Evolutionary conservation across 1,140 invertebrate species (phyloP), one percentile per base, ranked within the genome.

Genomic region (Sitobion miscanthi): DNA sequence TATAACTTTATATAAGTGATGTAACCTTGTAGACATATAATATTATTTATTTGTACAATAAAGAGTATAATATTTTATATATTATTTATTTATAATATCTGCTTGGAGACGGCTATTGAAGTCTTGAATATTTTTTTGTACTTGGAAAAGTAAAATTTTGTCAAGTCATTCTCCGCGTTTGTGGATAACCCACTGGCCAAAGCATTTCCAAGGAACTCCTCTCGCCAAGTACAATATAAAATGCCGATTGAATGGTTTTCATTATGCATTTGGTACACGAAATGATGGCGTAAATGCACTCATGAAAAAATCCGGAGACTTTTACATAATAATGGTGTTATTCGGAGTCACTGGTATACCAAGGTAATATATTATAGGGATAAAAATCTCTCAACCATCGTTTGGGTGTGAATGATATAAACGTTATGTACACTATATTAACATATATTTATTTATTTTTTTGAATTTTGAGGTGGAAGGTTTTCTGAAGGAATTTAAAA

Each of bases 11-110:
- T 42, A 9, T 42, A 25, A 83, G 6, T 38, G 21, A 83, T 42
- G 7, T 5, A 77, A 77, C 17, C 9, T 9, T 85, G 23, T 85
- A 85, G 30, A 30, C 30, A 42, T 83, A 42, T 85, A 45, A 45
- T 6, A 86, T 23, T 30, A 86, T 86, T 86, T 86, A 86, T 47
- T n/a, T 86, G 85, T 86, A 86, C 11, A 86, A 86, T 47, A 86
- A 86, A 86, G 2, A 8, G 23, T 30, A 17, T 77, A n/a, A 17
- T 77, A n/a, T 77, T n/a, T 77, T 77, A 77, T n/a, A 17, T n/a
- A 35, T n/a, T n/a, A n/a, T n/a, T n/a, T n/a, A 69, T 77, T 77
- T n/a, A 77, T 77, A 17, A 77, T 69, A 17, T 69, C 14, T 30
- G 17, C 62, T n/a, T 6, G 14, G 5, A n/a, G n/a, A 17, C 30